These are phyloP conservation scores for Gorsachius magnificus DNA, from an alignment of 2,797 vertebrate species.

Conservation along the genomic window DNA sequence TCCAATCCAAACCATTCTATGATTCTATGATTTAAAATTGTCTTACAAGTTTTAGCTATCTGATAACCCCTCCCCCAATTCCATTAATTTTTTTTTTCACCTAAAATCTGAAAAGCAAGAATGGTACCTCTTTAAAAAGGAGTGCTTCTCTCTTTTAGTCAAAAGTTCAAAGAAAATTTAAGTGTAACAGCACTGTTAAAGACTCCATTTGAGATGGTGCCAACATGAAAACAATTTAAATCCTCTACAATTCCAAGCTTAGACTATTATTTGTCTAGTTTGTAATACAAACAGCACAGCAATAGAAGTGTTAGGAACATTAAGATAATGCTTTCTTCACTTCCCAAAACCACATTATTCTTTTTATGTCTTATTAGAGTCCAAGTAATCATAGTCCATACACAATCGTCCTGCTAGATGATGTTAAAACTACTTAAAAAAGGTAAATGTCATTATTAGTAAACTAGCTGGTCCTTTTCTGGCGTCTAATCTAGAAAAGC, in stretches of 20 bases:
- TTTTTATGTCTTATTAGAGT: background rate
- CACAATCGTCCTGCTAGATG: background rate
- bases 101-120: background rate
- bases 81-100: background rate
- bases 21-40: background rate
- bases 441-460: background rate
- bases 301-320: background rate
- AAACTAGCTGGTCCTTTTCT: background rate
- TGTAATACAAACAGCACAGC: background rate
- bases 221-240: background rate
- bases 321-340: background rate
- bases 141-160: background rate
- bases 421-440: background rate
- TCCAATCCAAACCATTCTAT: too few species aligned
- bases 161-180: background rate
- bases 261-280: background rate
- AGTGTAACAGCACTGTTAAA: background rate
- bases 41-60: background rate
- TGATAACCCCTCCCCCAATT: background rate
- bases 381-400: background rate
- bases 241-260: background rate
- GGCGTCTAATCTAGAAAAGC: background rate
- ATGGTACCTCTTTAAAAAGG: background rate
- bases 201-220: background rate
- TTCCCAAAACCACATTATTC: background rate